Percentiles rank a stretch among this genome's conserved stretches.
phyloP scores from a whole-genome alignment of 2,113 vertebrate species.

The Caracal caracal region DNA sequence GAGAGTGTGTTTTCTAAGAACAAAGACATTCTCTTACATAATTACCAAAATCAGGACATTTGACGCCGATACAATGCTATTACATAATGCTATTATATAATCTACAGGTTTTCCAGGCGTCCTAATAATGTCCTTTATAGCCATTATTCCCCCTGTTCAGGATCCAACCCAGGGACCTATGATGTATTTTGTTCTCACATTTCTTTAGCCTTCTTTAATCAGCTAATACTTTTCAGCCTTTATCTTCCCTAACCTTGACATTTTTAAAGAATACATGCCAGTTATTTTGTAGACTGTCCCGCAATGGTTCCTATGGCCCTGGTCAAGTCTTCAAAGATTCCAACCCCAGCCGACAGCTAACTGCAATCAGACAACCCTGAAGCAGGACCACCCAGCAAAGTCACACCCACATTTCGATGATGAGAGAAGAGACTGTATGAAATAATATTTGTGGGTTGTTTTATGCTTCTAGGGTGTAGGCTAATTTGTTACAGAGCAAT shows the following conservation, averaged over 20 bases:
- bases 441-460: background rate
- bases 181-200: background rate
- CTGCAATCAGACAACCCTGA: background rate
- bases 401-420: background rate
- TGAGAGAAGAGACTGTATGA: background rate
- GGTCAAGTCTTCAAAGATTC: background rate
- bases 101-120: background rate
- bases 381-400: background rate
- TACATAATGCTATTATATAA: background rate
- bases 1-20: background rate
- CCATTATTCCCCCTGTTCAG: background rate
- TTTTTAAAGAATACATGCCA: background rate
- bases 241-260: slow-evolving; percentile 8
- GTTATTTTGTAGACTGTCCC: background rate
- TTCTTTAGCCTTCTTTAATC: background rate
- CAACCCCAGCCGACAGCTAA: background rate
- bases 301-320: background rate
- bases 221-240: background rate
- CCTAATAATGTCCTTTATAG: background rate
- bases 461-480: background rate
- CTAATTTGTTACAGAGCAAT: background rate
- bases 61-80: too few relatives aligned
- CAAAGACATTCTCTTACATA: background rate
- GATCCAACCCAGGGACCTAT: too few relatives aligned
- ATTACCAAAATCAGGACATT: background rate